Evolutionary conservation across 2,113 vertebrate genomes (phyloP), one percentile per base, ranked within the genome.

Genomic region (Lasiurus cinereus): DNA sequence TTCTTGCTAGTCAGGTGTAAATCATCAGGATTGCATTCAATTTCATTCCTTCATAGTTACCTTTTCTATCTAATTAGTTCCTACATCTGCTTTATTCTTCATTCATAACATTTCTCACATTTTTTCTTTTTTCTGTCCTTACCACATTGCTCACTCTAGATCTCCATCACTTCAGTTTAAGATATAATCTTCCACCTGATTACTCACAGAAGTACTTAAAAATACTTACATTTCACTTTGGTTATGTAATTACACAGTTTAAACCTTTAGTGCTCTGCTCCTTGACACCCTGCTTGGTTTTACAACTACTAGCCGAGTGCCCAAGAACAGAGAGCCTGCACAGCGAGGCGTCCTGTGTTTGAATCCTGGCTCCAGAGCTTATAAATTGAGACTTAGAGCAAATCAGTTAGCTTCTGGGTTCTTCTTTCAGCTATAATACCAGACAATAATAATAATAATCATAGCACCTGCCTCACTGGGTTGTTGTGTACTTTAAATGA

Each of bases 281-380:
- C 36, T 29, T 6, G 36, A 18, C 2, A 1, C 21, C 2, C 12
- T 13, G 7, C n/a, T 59, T 2, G 5, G 6, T 43, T 74, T n/a
- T 27, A 83, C 3, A 72, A 66, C 27, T 54, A 27, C 36, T n/a
- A 78, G 59, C 18, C 66, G 80, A 77, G 22, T 10, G 11, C 3
- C 1, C 11, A n/a, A 86, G 31, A 79, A 33, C 8, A 43, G 16
- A 39, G 79, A 66, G 1, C 4, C 52, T 19, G 2, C 15, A 62
- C 15, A 62, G 14, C 21, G 19, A 69, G 9, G 4, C 15, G 18
- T 78, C 50, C 18, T 39, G 12, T 67, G 31, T 69, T 39, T 74
- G n/a, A 73, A 73, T 46, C 5, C 22, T 15, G n/a, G 19, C 24
- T 86, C 27, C 31, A 39, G 4, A 12, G 18, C 22, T 50, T 66